These are phyloP conservation scores for Amphimedon queenslandica DNA, from an alignment of 37 sponge, comb jelly and placozoan species.

Conservation along the genomic window DNA sequence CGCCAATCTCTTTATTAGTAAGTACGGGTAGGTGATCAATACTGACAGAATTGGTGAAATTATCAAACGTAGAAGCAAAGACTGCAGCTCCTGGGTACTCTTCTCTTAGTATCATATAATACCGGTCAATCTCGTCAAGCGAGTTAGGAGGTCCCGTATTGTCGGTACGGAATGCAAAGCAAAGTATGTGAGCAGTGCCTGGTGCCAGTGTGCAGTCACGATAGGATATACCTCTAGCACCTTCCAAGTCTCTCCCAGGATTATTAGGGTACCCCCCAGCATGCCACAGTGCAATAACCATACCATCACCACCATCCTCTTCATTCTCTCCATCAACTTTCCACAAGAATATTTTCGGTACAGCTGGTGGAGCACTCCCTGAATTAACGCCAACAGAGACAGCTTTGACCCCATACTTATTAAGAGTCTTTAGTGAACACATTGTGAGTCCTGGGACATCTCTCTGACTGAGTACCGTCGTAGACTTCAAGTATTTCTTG, in stretches of 20 bases:
- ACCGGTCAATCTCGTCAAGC: constrained; percentile 34
- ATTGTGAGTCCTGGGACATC: constrained; percentile 60
- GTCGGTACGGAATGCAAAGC: constrained; percentile 72
- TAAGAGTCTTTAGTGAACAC: constrained; percentile 13
- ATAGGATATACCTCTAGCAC: constrained; percentile 51
- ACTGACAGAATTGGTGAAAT: constrained; percentile 17
- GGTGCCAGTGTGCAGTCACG: constrained; percentile 20
- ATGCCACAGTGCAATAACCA: constrained; percentile 65
- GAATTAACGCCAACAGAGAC: constrained; percentile 76
- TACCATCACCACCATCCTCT: not conserved
- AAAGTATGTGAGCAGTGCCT: constrained; percentile 31
- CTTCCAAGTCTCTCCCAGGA: constrained; percentile 29
- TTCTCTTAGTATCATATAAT: constrained; percentile 15
- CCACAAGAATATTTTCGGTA: constrained; percentile 64
- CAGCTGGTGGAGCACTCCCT: constrained; percentile 59
- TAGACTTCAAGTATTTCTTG: not conserved
- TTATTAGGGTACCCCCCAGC: constrained; percentile 65
- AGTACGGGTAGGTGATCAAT: constrained; percentile 10
- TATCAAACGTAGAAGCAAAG: constrained; percentile 51
- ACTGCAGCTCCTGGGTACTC: constrained; percentile 46
- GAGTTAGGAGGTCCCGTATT: constrained; percentile 68
- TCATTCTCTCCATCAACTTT: too few relatives aligned
- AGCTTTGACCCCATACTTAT: constrained; percentile 8
- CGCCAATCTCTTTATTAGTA: constrained; percentile 42
- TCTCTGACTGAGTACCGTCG: constrained; percentile 39